A percentile compares a stretch with the other conserved stretches of the same genome.
These are phyloP conservation scores for Eupithecia tripunctaria DNA, from an alignment of 2,888 invertebrate species.

Conservation along the genomic window DNA sequence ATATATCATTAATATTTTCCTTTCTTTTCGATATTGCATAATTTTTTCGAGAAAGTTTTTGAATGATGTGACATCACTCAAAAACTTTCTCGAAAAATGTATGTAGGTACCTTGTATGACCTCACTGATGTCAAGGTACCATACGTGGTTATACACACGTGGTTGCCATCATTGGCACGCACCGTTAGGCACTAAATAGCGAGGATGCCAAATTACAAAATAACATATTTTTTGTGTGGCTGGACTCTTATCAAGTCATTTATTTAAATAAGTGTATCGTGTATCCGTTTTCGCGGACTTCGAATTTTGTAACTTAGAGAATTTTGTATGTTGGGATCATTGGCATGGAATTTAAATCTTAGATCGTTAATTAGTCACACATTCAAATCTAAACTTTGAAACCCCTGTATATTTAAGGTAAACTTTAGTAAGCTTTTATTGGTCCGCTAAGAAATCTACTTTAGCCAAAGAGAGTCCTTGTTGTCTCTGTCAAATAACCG, in stretches of 20 bases:
- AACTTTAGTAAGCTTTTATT: neutral
- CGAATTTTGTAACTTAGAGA: too few species aligned
- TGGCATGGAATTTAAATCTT: too few species aligned
- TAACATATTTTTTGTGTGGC: constrained; percentile 1
- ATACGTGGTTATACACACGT: too few species aligned
- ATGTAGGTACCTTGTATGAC: too few species aligned
- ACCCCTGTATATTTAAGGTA: too few species aligned
- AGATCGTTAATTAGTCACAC: too few species aligned
- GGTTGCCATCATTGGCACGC: constrained; percentile 23
- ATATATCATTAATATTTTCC: too few species aligned
- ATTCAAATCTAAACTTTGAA: too few species aligned
- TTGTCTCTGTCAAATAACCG: neutral
- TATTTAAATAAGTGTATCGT: neutral
- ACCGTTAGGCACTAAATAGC: constrained; percentile 23
- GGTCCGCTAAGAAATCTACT: neutral
- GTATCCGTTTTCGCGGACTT: neutral
- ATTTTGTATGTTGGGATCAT: too few species aligned
- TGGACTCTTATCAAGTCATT: neutral
- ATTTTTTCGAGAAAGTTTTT: neutral
- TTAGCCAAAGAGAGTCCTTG: neutral
- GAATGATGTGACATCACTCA: neutral
- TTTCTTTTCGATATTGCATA: constrained; percentile 1
- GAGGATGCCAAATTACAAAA: constrained; percentile 22
- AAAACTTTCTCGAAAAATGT: too few species aligned
- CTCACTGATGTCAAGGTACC: too few species aligned